Evolutionary conservation across 2,888 invertebrate species (phyloP), one percentile per base, ranked within the genome.

Genomic region (Apomyelois bistriatella): DNA sequence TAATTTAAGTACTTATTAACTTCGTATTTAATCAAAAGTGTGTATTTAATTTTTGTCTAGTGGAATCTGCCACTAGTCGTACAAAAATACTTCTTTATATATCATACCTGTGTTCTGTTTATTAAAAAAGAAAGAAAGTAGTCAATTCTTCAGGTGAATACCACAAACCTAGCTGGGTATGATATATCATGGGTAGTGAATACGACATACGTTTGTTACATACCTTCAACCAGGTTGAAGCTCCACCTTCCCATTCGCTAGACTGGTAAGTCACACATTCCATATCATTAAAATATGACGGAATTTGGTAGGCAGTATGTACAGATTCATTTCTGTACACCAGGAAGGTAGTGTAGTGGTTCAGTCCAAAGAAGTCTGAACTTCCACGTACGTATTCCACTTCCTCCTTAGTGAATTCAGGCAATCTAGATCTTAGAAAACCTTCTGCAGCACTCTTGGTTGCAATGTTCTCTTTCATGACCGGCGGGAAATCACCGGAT

Each of bases 311-410:
- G 12, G 42, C 53, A 13, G 55, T 56, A 3, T 48, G 2, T 0
- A 59, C 59, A 4, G 65, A 58, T 10, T 58, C 59, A 32, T 70
- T 67, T 47, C 66, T 64, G 38, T 64, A 69, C n/a, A 64, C 56
- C 3, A 57, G 55, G 4, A 12, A 71, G 0, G 91, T 77, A 0
- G 92, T 91, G 70, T 95, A 95, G 56, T 93, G 90, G 64, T 95
- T 95, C n/a, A 95, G 71, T 10, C 94, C 72, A 7, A 73, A 70
- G 56, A 68, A 70, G 54, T 77, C 76, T 0, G 71, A 63, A 9
- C 65, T 65, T 0, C 76, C 78, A 32, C 61, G 64, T 3, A 78
- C 57, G 28, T 64, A 67, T 4, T 64, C 60, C 4, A 72, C 59
- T 74, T 91, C 87, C 48, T 79, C 74, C 6, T 62, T 54, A 0